These are phyloP conservation scores for Choloepus didactylus DNA, from an alignment of 2,797 vertebrate species.

Conservation along the genomic window DNA sequence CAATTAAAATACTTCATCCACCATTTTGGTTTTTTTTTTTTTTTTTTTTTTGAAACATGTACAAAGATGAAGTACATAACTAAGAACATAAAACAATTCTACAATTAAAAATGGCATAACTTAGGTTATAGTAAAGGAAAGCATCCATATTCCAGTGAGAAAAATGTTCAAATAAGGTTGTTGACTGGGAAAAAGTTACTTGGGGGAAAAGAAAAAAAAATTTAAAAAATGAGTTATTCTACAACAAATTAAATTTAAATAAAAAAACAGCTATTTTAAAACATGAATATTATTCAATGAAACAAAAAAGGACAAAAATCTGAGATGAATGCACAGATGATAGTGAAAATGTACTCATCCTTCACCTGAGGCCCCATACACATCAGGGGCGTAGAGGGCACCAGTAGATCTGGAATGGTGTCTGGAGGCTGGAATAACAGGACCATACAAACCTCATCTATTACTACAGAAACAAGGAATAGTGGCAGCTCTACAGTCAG, in stretches of 20 bases:
- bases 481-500: constrained; percentile 81
- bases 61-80: constrained; percentile 78
- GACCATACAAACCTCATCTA: constrained; percentile 92
- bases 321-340: constrained; percentile 88
- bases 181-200: constrained; percentile 68
- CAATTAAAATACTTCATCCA: constrained; percentile 85
- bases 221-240: constrained; percentile 75
- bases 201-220: constrained; percentile 36
- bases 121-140: constrained; percentile 78
- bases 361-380: constrained; percentile 98
- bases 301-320: constrained; percentile 87
- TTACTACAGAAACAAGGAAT: constrained; percentile 82
- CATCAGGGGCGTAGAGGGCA: constrained; percentile 97
- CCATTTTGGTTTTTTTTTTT: constrained; percentile 88
- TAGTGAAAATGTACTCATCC: constrained; percentile 92
- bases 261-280: constrained; percentile 65
- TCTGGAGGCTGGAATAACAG: constrained; percentile 97
- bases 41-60: constrained; percentile 8
- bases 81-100: constrained; percentile 81
- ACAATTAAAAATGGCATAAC: constrained; percentile 72
- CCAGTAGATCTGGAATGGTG: constrained; percentile 99
- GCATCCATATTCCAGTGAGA: constrained; percentile 79
- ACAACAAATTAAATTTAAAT: constrained; percentile 81
- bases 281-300: constrained; percentile 74
- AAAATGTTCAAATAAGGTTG: constrained; percentile 72